phyloP scores from a whole-genome alignment of 2,113 vertebrate genomes.

The Lucifuga dentata region DNA sequence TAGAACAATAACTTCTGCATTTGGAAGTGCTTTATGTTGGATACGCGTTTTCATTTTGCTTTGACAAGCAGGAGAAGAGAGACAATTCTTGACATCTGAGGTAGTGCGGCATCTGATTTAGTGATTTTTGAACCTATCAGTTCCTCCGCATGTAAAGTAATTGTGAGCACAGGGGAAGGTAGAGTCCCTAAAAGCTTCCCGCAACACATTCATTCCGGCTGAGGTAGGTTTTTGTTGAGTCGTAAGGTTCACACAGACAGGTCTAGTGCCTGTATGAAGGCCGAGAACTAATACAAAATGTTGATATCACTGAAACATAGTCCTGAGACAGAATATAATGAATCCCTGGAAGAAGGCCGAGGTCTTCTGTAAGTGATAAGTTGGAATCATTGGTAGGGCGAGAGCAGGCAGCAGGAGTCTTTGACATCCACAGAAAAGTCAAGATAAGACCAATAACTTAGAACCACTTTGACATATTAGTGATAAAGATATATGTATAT shows the following conservation, averaged over 20 bases:
- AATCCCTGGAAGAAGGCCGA: conserved; percentile 81
- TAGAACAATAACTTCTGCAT: conserved; percentile 96
- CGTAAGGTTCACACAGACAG: conserved; percentile 82
- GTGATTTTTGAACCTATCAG: conserved; percentile 80
- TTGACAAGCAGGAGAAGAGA: conserved; percentile 74
- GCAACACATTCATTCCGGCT: conserved; percentile 98
- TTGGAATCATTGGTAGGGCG: conserved; percentile 79
- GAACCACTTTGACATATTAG: conserved; percentile 62
- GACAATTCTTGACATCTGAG: conserved; percentile 88
- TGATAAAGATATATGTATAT: conserved; percentile 67
- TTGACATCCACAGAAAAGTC: conserved; percentile 67
- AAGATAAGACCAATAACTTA: conserved; percentile 75
- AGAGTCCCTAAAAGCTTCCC: conserved; percentile 84
- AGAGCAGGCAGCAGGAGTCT: conserved; percentile 75
- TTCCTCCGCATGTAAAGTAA: conserved; percentile 75
- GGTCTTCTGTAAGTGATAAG: conserved; percentile 71
- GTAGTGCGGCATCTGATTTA: conserved; percentile 88
- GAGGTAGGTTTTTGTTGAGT: conserved; percentile 95
- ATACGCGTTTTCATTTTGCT: conserved; percentile 72
- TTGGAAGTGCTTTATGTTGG: conserved; percentile 92
- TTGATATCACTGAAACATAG: conserved; percentile 83
- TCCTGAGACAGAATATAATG: conserved; percentile 90
- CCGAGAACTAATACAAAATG: conserved; percentile 72
- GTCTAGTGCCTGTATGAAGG: conserved; percentile 85
- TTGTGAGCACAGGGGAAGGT: conserved; percentile 84